phyloP scores from a whole-genome alignment of 2,888 invertebrate species.

The Griposia aprilina region DNA sequence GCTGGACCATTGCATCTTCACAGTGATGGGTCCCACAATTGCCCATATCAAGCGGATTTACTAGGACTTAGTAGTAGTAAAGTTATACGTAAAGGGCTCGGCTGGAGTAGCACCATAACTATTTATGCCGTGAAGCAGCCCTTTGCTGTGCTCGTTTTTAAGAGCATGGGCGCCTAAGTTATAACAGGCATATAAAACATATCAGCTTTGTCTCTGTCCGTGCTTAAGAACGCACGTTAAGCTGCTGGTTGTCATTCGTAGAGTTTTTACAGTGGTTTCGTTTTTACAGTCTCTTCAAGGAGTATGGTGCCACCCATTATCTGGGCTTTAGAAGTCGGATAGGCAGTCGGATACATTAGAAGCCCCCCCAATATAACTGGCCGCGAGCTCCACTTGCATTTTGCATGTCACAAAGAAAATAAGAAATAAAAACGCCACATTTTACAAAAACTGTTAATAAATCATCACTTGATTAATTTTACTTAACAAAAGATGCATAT shows the following conservation, averaged over 20 bases:
- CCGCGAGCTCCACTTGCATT: neutral
- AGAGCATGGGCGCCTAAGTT: neutral
- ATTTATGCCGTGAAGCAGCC: neutral
- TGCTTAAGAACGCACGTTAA: neutral
- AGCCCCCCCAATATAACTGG: neutral
- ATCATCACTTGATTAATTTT: neutral
- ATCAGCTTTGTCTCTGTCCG: neutral
- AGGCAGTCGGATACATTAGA: neutral
- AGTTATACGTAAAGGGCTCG: neutral
- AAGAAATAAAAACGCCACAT: slow-evolving; percentile 1
- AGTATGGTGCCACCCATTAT: neutral
- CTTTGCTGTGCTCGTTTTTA: neutral
- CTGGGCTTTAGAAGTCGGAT: neutral
- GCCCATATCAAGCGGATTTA: neutral
- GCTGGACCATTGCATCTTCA: neutral
- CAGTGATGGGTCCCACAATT: neutral
- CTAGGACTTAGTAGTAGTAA: neutral
- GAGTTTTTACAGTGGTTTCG: neutral
- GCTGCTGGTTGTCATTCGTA: neutral
- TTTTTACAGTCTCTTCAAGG: neutral
- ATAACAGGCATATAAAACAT: neutral
- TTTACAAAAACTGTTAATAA: neutral
- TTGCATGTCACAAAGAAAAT: neutral
- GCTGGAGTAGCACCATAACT: neutral
- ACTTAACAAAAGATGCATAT: neutral